These are phyloP conservation scores for Scaptomyza flava DNA, from an alignment of 2,888 invertebrate genomes.

Conservation along the genomic window DNA sequence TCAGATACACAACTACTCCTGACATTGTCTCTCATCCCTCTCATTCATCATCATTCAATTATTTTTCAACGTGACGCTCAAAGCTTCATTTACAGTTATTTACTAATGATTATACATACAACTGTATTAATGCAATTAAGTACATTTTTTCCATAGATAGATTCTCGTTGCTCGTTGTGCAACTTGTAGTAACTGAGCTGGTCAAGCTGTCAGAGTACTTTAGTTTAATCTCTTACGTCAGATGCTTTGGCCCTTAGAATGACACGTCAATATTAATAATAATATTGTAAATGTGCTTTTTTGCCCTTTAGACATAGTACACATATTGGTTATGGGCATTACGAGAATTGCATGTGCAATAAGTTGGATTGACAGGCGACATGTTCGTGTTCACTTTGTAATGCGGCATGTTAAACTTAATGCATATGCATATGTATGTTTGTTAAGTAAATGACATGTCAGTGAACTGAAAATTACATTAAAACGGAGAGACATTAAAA, in stretches of 20 bases:
- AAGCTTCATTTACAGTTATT: conserved; percentile 67
- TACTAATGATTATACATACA: conserved; percentile 52
- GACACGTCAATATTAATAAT: conserved; percentile 34
- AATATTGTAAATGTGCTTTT: conserved; percentile 17
- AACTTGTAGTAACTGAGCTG: conserved; percentile 7
- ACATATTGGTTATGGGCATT: conserved; percentile 28
- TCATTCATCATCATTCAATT: conserved; percentile 28
- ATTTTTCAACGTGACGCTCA: conserved; percentile 58
- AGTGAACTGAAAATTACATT: not conserved
- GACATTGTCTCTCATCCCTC: not conserved
- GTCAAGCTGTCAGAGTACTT: conserved; percentile 24
- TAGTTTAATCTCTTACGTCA: conserved; percentile 44
- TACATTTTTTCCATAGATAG: conserved; percentile 11
- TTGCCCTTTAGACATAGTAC: not conserved
- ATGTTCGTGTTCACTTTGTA: conserved; percentile 3
- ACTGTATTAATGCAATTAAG: conserved; percentile 18
- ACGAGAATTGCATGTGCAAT: conserved; percentile 40
- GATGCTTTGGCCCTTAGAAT: conserved; percentile 31
- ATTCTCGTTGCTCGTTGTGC: conserved; percentile 33
- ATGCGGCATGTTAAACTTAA: not conserved
- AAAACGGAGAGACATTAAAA: not conserved
- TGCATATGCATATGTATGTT: not conserved
- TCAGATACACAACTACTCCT: not conserved
- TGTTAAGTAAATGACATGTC: not conserved
- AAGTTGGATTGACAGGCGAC: conserved; percentile 2